Evolutionary conservation across 2,888 invertebrate genomes (phyloP).

Genomic region (Digitonthophagus gazella): DNA sequence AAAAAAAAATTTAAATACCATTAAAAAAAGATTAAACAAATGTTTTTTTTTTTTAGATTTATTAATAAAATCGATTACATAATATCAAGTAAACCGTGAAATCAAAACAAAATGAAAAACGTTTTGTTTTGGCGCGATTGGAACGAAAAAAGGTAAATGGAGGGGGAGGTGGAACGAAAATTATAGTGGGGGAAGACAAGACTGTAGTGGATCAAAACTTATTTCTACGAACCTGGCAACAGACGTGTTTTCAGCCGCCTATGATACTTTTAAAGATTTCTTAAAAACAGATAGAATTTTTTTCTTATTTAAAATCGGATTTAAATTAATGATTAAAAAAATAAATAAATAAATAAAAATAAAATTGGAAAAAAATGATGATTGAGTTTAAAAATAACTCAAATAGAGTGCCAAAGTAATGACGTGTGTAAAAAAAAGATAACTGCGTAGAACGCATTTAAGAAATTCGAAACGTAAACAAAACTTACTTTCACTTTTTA

Average conservation of each 20-base stretch:
- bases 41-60: too few species aligned
- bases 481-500: neutral
- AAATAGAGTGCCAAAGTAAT: too few species aligned
- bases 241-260: slow-evolving; percentile 35
- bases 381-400: too few species aligned
- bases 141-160: neutral
- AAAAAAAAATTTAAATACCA: too few species aligned
- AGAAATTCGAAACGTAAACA: neutral
- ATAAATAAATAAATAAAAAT: neutral
- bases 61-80: neutral
- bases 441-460: too few species aligned
- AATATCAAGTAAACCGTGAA: slow-evolving; percentile 2
- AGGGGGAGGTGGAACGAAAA: slow-evolving; percentile 9
- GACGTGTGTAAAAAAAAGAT: too few species aligned
- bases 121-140: slow-evolving; percentile 17
- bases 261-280: neutral
- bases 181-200: neutral
- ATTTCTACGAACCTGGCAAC: slow-evolving; percentile 49
- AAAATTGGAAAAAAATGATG: too few species aligned
- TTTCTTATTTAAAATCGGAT: neutral
- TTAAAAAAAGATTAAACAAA: neutral
- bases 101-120: slow-evolving; percentile 6
- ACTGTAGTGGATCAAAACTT: slow-evolving; percentile 42
- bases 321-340: too few species aligned
- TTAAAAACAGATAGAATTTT: neutral